Evolutionary conservation across 1,140 invertebrate species (phyloP), one percentile per base, ranked within the genome.

Genomic region (Heliconius hewitsoni): DNA sequence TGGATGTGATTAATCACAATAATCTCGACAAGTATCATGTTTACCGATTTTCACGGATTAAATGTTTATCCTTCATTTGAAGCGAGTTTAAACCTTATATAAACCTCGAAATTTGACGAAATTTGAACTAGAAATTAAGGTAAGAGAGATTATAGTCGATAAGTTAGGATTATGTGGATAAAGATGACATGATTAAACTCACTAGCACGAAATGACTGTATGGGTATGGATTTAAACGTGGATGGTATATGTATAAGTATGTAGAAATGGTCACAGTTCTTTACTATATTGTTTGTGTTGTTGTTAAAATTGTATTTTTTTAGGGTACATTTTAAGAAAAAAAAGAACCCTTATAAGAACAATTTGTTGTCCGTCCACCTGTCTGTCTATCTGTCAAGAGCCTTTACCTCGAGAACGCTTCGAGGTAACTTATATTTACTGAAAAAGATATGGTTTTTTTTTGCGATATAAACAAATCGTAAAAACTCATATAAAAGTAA

Each of bases 1-100:
- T 79, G 84, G 81, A 82, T 76, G 82, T 84, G 81, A 94, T 94
- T 94, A 91, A 94, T 94, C 91, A 92, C 84, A 78, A 88, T 91
- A 88, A 93, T 87, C 82, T 84, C 50, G 84, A 88, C 83, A 76
- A 82, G 80, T 89, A 87, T 86, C 86, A 84, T 92, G 90, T 92
- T 91, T 91, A 85, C 89, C 84, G 86, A 89, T 91, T 91, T 91
- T 79, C 74, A 73, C 81, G 89, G 90, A 89, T 92, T 91, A 92
- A 92, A 86, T 34, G 76, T 81, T 82, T 80, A 85, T 83, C 80
- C 82, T 77, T 79, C 70, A 46, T 77, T 81, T 77, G 55, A 50
- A 72, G 23, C 60, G 23, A 37, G 83, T 76, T 84, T 80, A 76
- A 57, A 57, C 60, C 71, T 79, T 85, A 81, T 86, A 84, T 83